These are phyloP conservation scores for Pseudomyrmex cubaensis DNA, from an alignment of 1,140 invertebrate species.

Conservation along the genomic window DNA sequence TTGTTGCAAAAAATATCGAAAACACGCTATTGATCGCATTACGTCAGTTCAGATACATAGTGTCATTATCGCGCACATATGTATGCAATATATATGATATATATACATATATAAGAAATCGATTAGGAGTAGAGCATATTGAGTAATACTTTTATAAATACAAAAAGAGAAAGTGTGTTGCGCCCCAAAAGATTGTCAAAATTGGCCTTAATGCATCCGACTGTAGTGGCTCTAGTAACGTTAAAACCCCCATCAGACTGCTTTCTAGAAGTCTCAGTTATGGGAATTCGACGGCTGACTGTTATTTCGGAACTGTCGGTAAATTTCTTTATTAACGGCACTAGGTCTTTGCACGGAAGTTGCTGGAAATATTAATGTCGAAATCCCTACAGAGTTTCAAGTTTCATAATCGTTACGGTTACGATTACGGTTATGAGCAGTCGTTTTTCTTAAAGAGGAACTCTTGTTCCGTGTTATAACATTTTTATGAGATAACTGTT, in stretches of 20 bases:
- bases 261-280: neutral
- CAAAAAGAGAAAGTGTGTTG: neutral
- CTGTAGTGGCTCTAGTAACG: slow-evolving; percentile 1
- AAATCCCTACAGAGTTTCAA: slow-evolving; percentile 55
- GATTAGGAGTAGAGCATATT: slow-evolving; percentile 12
- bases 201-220: slow-evolving; percentile 44
- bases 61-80: too few relatives aligned
- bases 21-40: neutral
- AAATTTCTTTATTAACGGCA: slow-evolving; percentile 71
- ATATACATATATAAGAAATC: neutral
- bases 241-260: slow-evolving; percentile 21
- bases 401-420: slow-evolving; percentile 65
- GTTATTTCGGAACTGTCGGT: slow-evolving; percentile 59
- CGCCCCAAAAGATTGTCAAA: slow-evolving; percentile 13
- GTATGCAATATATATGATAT: too few relatives aligned
- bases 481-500: slow-evolving; percentile 51
- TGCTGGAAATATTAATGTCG: slow-evolving; percentile 69
- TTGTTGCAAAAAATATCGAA: slow-evolving; percentile 15
- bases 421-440: slow-evolving; percentile 71
- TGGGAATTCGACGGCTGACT: slow-evolving; percentile 49
- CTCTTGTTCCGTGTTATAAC: slow-evolving; percentile 50
- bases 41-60: neutral
- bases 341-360: slow-evolving; percentile 31
- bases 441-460: slow-evolving; percentile 66
- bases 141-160: slow-evolving; percentile 51